phyloP scores from a whole-genome alignment of 1,140 invertebrate genomes.

The Yoshiicerus persimilis region DNA sequence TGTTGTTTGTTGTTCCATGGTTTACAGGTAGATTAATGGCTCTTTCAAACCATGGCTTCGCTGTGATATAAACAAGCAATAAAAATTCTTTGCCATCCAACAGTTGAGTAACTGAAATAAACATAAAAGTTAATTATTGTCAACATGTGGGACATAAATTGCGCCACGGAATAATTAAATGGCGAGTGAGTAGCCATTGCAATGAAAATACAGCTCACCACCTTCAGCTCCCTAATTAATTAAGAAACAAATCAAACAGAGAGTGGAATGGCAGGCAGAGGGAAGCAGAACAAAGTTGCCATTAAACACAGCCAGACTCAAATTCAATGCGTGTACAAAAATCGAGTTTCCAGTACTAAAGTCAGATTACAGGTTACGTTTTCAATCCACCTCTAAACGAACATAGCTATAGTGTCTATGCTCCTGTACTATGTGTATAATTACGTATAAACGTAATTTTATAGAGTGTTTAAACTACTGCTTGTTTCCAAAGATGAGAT shows the following conservation, averaged over 20 bases:
- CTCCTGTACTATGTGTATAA: no score
- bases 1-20: background rate
- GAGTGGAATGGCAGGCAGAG: background rate
- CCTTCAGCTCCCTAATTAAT: conserved; percentile 19
- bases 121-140: conserved; percentile 23
- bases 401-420: no score
- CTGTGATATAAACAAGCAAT: conserved; percentile 14
- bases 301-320: background rate
- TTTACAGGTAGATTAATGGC: conserved; percentile 17
- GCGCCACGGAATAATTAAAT: conserved; percentile 13
- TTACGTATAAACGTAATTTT: background rate
- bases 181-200: conserved; percentile 5
- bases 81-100: conserved; percentile 2
- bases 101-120: background rate
- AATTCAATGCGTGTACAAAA: background rate
- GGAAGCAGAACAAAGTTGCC: background rate
- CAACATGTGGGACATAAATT: conserved; percentile 22
- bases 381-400: no score
- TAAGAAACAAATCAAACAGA: conserved; percentile 18
- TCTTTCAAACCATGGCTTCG: background rate
- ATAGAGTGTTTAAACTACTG: no score
- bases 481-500: background rate
- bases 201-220: conserved; percentile 1
- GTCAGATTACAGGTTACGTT: background rate
- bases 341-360: background rate